phyloP scores from a whole-genome alignment of 2,113 vertebrate genomes.

The Philantomba maxwellii region DNA sequence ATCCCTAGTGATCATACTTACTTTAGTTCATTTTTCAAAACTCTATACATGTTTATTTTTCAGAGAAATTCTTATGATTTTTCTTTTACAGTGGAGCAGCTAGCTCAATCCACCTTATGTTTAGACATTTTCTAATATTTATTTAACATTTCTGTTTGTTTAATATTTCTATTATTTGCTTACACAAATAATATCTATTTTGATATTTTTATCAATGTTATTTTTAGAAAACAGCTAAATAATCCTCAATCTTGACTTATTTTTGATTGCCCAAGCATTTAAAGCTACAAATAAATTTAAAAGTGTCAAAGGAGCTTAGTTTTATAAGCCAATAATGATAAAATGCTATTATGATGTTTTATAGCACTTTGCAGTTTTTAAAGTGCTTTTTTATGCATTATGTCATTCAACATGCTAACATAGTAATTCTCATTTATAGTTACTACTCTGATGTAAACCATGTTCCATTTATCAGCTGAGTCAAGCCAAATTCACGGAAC shows the following conservation, averaged over 20 bases:
- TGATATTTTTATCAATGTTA: background rate
- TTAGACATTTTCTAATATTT: background rate
- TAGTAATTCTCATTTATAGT: background rate
- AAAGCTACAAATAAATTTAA: background rate
- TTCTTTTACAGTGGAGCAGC: background rate
- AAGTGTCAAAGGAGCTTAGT: background rate
- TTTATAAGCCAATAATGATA: background rate
- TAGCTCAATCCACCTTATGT: background rate
- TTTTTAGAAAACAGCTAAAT: background rate
- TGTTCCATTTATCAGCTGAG: background rate
- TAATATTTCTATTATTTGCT: background rate
- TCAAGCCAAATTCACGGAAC: background rate
- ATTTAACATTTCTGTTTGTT: background rate
- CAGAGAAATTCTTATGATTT: background rate
- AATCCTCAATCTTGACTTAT: background rate
- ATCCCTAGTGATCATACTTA: background rate
- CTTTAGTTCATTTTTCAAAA: slow-evolving; percentile 25
- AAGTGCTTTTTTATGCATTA: background rate
- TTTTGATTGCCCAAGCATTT: background rate
- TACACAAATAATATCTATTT: background rate
- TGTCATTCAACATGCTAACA: background rate
- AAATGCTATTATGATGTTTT: background rate
- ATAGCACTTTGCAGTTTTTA: background rate
- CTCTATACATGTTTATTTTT: background rate
- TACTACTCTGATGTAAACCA: background rate